A percentile compares a stretch with the other conserved stretches of the same genome.
phyloP scores from a whole-genome alignment of 2,113 vertebrate genomes.

The Chionomys nivalis region DNA sequence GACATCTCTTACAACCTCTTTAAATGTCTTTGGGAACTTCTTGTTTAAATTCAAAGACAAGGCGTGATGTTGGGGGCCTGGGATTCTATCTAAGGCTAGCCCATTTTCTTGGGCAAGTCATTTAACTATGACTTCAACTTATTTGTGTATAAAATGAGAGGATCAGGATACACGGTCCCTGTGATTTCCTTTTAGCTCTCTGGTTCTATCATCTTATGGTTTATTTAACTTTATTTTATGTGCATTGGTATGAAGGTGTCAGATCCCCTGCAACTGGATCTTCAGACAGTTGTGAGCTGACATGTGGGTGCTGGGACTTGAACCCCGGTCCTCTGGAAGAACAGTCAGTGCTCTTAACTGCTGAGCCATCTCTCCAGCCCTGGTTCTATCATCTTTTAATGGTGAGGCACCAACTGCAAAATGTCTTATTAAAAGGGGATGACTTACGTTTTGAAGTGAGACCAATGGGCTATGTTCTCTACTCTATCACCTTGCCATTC shows the following conservation, averaged over 20 bases:
- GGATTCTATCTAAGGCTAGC: background rate
- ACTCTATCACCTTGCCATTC: background rate
- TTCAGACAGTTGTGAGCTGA: too few relatives aligned
- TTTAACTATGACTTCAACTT: constrained; percentile 22
- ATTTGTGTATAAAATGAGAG: background rate
- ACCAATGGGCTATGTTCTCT: background rate
- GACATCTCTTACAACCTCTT: background rate
- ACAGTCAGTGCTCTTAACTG: too few relatives aligned
- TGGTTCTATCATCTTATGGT: too few relatives aligned
- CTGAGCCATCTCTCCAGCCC: too few relatives aligned
- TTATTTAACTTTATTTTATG: too few relatives aligned
- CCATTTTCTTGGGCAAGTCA: background rate
- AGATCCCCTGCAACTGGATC: too few relatives aligned
- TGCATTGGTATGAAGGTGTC: too few relatives aligned
- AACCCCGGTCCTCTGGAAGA: too few relatives aligned
- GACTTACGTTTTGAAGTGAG: constrained; percentile 18
- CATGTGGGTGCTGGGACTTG: too few relatives aligned
- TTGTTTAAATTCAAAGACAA: background rate
- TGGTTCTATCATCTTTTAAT: background rate
- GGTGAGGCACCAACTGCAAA: background rate
- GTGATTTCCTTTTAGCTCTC: background rate
- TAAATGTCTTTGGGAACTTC: background rate
- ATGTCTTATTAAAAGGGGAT: background rate
- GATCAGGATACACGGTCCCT: background rate
- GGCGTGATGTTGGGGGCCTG: background rate